Base-by-base conservation (phyloP, 1,140 invertebrate genomes). In the Eupeodes corollae region DNA sequence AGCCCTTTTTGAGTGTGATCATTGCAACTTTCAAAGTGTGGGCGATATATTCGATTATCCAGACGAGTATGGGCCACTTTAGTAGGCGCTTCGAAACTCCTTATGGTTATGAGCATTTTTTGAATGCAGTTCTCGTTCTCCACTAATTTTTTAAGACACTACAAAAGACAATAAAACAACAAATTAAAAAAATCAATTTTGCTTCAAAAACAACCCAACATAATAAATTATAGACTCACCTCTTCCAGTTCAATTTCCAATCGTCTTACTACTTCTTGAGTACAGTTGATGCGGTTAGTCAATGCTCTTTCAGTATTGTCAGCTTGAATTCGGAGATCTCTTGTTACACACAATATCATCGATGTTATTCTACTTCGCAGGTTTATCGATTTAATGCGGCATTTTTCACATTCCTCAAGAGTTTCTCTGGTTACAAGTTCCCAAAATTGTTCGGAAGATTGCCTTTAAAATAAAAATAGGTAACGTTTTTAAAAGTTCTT, bases 41-140 rank as follows among this genome's bases (percentile, higher is more conserved):
- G 80, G 31, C 79, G 69, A 45, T 73, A 72, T 34, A 77, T 73
- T 49, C 84, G 73, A 55, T 85, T 83, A 56, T 83, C 75, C 44
- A 89, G 70, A 52, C 84, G 75, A 0, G 84, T 87, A 67, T 88
- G 84, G 14, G 83, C 83, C 19, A 84, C 74, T 62, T 87, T 87
- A 76, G 86, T 79, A 3, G 79, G 77, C 9, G 75, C 69, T 55
- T 88, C 82, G 58, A 86, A 75, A 55, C 77, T 77, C 48, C 73
- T 71, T 2, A 84, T 72, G 1, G 76, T 75, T 26, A 67, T 68
- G 46, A 78, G 73, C 14, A 87, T 63, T 48, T 77, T 63, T 12
- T 73, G 72, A 21, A 86, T 82, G 8, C 83, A 64, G 21, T 67
- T 72, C 61, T 89, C 85, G n/a, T 79, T 79, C 42, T 81, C 79